Evolutionary conservation across 2,113 vertebrate genomes (phyloP), one percentile per base, ranked within the genome.

Genomic region (Chaetura pelagica): DNA sequence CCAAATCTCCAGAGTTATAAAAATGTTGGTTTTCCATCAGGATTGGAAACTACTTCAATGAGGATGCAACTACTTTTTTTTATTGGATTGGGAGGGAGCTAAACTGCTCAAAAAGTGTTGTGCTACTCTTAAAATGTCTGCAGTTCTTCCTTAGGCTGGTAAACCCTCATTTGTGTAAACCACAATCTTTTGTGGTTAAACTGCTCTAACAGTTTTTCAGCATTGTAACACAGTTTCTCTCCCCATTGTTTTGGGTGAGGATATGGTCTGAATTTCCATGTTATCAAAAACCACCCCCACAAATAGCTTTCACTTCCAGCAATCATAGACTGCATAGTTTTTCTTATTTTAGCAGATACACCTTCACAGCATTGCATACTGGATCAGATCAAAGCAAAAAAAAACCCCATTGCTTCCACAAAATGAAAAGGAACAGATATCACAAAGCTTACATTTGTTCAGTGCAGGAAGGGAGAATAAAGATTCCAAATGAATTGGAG

Each of bases 231-330:
- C 0, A 0, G 40, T 63, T 86, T 80, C 59, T 94, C 30, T 90
- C 35, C 54, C 57, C 35, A 32, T 44, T 93, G 38, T 88, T 95
- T 83, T 86, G 75, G 32, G 30, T 93, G 74, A 91, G 71, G 79
- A 58, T 91, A 94, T 80, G 61, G 63, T 89, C 79, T 95, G 49
- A 93, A 95, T 93, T 87, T 86, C 38, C n/a, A 15, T 51, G 46
- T 76, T 96, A 96, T 96, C 91, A 89, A 54, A 88, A 90, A 88
- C 35, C 63, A 64, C 52, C 71, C 66, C 64, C 85, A 51, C 51
- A 86, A 90, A 57, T 42, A 95, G 10, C 61, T 92, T 90, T 92
- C 51, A 85, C 64, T 96, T 97, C 82, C 86, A 74, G 38, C 35
- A 87, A 15, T 93, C 83, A 69, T 24, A 76, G 77, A 89, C 42